These are phyloP conservation scores for Nomada goodeniana DNA, from an alignment of 2,888 invertebrate genomes.

Conservation along the genomic window DNA sequence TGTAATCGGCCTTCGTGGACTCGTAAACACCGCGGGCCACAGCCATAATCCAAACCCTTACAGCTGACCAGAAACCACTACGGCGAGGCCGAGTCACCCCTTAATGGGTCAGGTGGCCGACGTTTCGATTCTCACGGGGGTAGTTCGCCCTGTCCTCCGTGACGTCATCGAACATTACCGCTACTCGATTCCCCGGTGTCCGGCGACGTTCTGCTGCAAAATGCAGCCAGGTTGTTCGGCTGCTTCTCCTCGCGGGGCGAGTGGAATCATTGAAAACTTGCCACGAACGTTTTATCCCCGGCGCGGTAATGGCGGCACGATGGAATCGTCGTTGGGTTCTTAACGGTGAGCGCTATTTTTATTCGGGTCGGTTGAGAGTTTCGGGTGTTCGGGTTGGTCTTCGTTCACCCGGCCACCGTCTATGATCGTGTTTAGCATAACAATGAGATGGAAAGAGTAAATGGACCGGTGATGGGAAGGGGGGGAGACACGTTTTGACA, in stretches of 20 bases:
- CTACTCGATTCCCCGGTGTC: slow-evolving; percentile 28
- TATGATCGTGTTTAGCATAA: slow-evolving; percentile 79
- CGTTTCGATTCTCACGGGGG: slow-evolving; percentile 73
- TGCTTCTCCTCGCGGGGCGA: background rate
- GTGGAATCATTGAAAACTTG: slow-evolving; percentile 33
- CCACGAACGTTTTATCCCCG: background rate
- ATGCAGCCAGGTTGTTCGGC: slow-evolving; percentile 35
- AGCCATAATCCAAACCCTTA: slow-evolving; percentile 75
- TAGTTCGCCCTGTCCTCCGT: slow-evolving; percentile 62
- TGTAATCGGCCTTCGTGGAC: slow-evolving; percentile 80
- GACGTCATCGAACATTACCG: slow-evolving; percentile 71
- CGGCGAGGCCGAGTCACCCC: slow-evolving; percentile 65
- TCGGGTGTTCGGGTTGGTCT: slow-evolving; percentile 31
- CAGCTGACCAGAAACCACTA: slow-evolving; percentile 75
- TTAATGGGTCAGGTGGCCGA: slow-evolving; percentile 78
- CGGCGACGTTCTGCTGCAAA: slow-evolving; percentile 8
- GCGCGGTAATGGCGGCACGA: background rate
- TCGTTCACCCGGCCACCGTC: slow-evolving; percentile 60
- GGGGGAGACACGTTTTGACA: slow-evolving; percentile 79
- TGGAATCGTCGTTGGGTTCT: background rate
- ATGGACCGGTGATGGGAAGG: slow-evolving; percentile 31
- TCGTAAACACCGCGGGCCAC: slow-evolving; percentile 78
- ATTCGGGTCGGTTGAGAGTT: slow-evolving; percentile 37
- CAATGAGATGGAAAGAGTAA: slow-evolving; percentile 74
- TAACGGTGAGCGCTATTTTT: slow-evolving; percentile 9